Conservation (phyloP, 2,797 vertebrate genomes). For the Coluber constrictor region DNA sequence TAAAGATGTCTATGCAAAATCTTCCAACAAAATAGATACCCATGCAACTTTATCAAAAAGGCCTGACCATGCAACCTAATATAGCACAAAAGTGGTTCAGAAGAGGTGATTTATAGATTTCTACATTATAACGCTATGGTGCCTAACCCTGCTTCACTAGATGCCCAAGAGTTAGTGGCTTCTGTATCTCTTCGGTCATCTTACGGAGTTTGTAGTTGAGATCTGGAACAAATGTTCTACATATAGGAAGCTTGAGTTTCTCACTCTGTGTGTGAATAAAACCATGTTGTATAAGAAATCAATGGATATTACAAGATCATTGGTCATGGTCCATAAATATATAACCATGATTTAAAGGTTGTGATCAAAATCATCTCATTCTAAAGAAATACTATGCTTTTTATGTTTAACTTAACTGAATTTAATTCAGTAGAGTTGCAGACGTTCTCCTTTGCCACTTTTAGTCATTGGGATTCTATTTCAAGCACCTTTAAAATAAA, state of each 20-base stretch:
- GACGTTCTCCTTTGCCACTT: constrained; percentile 21
- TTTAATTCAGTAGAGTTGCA: neutral
- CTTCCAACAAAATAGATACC: neutral
- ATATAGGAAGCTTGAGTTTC: neutral
- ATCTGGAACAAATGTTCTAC: neutral
- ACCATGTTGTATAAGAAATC: neutral
- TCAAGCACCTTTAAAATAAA: neutral
- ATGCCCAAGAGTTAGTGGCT: neutral
- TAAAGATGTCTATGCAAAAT: neutral
- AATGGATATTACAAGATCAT: neutral
- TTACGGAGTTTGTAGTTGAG: neutral
- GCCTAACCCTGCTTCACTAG: neutral
- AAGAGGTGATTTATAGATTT: neutral
- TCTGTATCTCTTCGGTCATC: neutral
- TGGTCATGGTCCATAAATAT: neutral
- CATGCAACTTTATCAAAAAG: neutral
- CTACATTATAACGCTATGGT: neutral
- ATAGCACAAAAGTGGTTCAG: neutral
- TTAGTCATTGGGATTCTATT: constrained; percentile 5
- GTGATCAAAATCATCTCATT: neutral
- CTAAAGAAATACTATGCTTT: neutral
- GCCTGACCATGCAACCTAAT: neutral
- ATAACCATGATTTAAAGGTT: neutral
- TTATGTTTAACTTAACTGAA: neutral
- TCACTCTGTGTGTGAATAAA: neutral